A percentile compares a stretch with the other conserved stretches of the same genome.
Evolutionary conservation across 2,888 invertebrate genomes (phyloP).

Genomic region (Rhogogaster chlorosoma): DNA sequence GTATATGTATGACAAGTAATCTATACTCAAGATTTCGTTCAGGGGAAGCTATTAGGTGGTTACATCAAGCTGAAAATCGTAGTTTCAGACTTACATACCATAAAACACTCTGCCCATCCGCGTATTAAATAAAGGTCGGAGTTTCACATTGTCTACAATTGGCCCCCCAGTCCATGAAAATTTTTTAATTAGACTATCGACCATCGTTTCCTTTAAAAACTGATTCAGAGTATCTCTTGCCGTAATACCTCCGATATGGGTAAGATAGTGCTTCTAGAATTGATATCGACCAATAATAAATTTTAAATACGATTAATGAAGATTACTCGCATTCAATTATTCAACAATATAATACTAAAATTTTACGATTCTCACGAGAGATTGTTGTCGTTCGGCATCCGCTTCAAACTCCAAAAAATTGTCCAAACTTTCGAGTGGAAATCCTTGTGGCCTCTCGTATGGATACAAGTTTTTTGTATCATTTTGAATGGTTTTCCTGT

Average conservation of each 20-base stretch:
- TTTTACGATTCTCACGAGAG: slow-evolving; percentile 7
- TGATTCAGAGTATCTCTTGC: too few species aligned
- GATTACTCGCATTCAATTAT: not conserved
- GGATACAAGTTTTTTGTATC: not conserved
- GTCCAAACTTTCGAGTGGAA: not conserved
- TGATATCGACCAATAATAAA: too few species aligned
- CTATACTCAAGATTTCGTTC: not conserved
- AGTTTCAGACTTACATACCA: slow-evolving; percentile 15
- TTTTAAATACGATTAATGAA: not conserved
- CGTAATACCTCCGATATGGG: too few species aligned
- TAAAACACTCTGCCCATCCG: not conserved
- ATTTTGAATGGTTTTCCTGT: not conserved
- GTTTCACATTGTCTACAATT: too few species aligned
- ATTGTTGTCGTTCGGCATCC: slow-evolving; percentile 12
- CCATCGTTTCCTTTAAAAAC: too few species aligned
- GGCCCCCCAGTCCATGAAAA: too few species aligned
- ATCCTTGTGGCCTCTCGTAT: slow-evolving; percentile 15
- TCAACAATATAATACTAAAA: not conserved
- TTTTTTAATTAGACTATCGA: too few species aligned
- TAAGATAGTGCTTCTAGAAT: too few species aligned
- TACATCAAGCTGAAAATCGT: not conserved
- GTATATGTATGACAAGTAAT: not conserved
- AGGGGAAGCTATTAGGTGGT: not conserved
- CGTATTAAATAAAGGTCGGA: too few species aligned
- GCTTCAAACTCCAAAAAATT: not conserved